phyloP scores from a whole-genome alignment of 2,888 invertebrate species.

The Marronus borbonicus region DNA sequence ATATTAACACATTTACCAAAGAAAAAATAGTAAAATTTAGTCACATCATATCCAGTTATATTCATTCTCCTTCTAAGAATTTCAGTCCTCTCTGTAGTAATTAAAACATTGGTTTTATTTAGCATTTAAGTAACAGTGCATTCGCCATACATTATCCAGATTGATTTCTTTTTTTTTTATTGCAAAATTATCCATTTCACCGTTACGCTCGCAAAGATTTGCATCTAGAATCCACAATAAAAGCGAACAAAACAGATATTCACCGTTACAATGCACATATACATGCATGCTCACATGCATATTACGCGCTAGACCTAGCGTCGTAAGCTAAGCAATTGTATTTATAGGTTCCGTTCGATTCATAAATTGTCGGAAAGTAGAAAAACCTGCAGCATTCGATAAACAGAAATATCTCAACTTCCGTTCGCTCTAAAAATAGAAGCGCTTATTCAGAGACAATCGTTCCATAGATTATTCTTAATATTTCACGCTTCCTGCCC shows the following conservation, averaged over 20 bases:
- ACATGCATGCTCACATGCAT: too few relatives aligned
- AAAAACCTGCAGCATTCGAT: conserved; percentile 3
- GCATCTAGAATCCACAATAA: not conserved
- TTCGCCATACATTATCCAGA: not conserved
- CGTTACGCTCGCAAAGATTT: not conserved
- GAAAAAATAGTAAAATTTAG: too few relatives aligned
- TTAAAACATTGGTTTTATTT: not conserved
- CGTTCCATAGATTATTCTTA: conserved; percentile 29
- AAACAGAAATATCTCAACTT: conserved; percentile 30
- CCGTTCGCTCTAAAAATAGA: conserved; percentile 36
- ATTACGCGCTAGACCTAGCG: too few relatives aligned
- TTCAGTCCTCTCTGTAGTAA: not conserved
- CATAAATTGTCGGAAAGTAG: not conserved
- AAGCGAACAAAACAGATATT: conserved; percentile 1
- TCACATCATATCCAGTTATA: too few relatives aligned
- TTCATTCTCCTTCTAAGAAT: too few relatives aligned
- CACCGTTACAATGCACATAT: not conserved
- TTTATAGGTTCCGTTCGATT: conserved; percentile 13
- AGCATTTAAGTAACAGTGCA: not conserved
- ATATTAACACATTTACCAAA: too few relatives aligned
- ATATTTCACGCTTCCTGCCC: conserved; percentile 32
- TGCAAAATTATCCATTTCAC: not conserved
- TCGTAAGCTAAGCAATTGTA: not conserved
- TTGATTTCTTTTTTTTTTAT: not conserved
- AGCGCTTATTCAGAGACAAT: conserved; percentile 34